phyloP scores from a whole-genome alignment of 2,113 vertebrate species.

The Oryzias javanicus region DNA sequence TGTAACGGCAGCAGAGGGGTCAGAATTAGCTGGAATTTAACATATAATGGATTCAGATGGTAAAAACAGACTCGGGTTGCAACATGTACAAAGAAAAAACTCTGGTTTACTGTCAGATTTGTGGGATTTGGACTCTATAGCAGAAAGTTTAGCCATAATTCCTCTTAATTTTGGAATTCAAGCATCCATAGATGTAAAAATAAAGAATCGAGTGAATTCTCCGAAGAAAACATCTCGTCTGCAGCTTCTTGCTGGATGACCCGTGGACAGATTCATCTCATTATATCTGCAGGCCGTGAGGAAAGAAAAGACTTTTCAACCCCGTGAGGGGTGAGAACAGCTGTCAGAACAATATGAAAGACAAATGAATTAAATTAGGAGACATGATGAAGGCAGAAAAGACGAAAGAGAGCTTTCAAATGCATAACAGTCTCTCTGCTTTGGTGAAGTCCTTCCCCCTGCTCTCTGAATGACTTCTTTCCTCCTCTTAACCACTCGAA shows the following conservation, averaged over 20 bases:
- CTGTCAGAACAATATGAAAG: constrained; percentile 13
- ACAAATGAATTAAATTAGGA: constrained; percentile 28
- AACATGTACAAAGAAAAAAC: too few relatives aligned
- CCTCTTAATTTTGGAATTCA: constrained; percentile 13
- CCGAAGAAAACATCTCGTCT: neutral
- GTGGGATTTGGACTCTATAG: neutral
- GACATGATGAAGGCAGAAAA: constrained; percentile 10
- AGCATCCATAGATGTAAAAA: constrained; percentile 2
- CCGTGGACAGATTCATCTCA: constrained; percentile 34
- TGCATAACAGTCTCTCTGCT: constrained; percentile 28
- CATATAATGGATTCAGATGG: too few relatives aligned
- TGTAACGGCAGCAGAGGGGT: too few relatives aligned
- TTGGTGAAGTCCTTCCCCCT: constrained; percentile 11
- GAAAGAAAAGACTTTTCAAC: constrained; percentile 5
- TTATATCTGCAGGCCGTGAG: constrained; percentile 25
- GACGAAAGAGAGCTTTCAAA: constrained; percentile 8
- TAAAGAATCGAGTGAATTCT: neutral
- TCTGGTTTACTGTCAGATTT: too few relatives aligned
- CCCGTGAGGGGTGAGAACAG: neutral
- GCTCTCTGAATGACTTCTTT: neutral
- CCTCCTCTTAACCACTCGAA: constrained; percentile 3
- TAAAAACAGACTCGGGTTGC: too few relatives aligned
- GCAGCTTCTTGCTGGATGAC: constrained; percentile 19
- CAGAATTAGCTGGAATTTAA: too few relatives aligned
- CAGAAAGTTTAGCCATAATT: neutral